Evolutionary conservation across 92 coral and sea anemone species (phyloP), one percentile per base, ranked within the genome.

Genomic region (Epizoanthus illoricatus): DNA sequence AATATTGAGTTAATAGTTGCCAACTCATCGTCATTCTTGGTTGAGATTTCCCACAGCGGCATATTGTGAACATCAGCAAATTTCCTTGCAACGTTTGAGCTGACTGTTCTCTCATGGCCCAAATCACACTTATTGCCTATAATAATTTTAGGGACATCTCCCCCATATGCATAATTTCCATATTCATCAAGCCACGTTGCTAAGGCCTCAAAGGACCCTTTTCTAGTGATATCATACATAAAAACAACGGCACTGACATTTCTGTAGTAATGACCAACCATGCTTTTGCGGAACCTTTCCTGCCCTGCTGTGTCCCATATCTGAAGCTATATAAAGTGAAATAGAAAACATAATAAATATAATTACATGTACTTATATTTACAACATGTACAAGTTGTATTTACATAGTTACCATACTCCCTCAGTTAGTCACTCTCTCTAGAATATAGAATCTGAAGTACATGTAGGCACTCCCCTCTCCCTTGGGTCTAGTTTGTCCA

Each of bases 241-340:
- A 97, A 97, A 6, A 97, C 94, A 39, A 93, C 94, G 70, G 99
- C 99, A 76, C 92, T 91, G 43, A 97, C 99, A 81, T 97, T 93
- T 75, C 99, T 90, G 83, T 97, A 97, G 65, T 97, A 97, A 79
- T 97, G 99, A 21, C 85, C 85, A 7, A 94, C 97, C 99, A 96
- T 96, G 78, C 99, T 96, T 85, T 96, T 96, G 12, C 99, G 94
- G 62, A 93, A 96, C 69, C 99, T 79, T 64, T 96, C 99, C 83
- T 96, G 99, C 0, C 99, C 99, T 24, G 99, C 99, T 23, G 99
- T 89, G 75, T 96, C 99, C 99, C 99, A 96, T 75, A 96, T 65
- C 68, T 96, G 99, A 5, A 96, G 80, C 99, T 96, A 62, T 82
- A 11, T 52, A 1, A 54, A 5, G 63, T 10, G 28, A 81, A 43